These are phyloP conservation scores for Siphamia tubifer DNA, from an alignment of 2,113 vertebrate genomes.

Conservation along the genomic window DNA sequence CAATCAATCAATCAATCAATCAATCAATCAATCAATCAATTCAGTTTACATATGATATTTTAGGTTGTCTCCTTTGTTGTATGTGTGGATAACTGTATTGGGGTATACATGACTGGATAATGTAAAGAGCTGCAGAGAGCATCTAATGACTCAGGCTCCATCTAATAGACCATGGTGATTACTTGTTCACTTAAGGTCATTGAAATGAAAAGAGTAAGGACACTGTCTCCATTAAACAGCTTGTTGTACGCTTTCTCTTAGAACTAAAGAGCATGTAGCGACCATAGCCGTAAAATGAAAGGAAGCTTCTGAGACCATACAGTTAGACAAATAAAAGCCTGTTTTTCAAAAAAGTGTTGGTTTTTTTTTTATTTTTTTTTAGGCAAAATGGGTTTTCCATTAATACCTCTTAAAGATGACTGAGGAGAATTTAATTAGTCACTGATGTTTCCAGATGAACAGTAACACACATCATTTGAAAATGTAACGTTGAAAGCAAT, in stretches of 20 bases:
- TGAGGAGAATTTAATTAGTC: background rate
- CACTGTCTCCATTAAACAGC: constrained; percentile 49
- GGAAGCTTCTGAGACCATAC: background rate
- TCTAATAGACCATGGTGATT: constrained; percentile 51
- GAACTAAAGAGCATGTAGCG: constrained; percentile 4
- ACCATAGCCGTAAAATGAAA: constrained; percentile 33
- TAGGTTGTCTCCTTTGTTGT: background rate
- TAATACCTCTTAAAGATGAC: background rate
- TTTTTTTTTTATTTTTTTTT: background rate
- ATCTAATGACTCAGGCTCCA: constrained; percentile 52
- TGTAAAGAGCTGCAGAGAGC: constrained; percentile 28
- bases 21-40: too few relatives aligned
- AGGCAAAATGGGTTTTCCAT: background rate
- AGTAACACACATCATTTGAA: background rate
- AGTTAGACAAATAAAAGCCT: constrained; percentile 25
- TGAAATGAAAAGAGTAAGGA: constrained; percentile 40
- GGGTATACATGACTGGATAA: background rate
- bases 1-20: too few relatives aligned
- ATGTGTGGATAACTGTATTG: background rate
- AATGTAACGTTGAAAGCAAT: background rate
- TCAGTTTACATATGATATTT: background rate
- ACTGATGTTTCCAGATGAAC: background rate
- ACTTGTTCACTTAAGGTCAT: constrained; percentile 27
- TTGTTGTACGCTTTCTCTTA: constrained; percentile 18
- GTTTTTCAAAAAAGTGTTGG: background rate